These are phyloP conservation scores for Daboia siamensis DNA, from an alignment of 2,113 vertebrate species.

Conservation along the genomic window DNA sequence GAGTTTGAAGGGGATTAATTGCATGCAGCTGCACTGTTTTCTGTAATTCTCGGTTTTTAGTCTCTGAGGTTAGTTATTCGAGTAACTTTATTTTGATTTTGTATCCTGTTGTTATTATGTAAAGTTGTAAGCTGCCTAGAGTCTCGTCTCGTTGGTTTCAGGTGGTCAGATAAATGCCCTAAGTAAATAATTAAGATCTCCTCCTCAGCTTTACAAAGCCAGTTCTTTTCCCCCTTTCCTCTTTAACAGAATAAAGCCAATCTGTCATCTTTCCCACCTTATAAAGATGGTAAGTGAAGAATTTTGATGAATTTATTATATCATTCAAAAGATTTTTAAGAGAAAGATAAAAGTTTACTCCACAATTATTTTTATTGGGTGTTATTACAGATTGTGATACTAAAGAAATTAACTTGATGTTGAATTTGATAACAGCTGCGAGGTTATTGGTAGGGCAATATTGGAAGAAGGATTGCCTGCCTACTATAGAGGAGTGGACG, in stretches of 20 bases:
- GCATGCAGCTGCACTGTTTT: background rate
- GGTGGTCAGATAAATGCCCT: background rate
- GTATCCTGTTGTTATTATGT: background rate
- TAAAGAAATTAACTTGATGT: too few relatives aligned
- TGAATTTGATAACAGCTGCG: too few relatives aligned
- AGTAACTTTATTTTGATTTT: background rate
- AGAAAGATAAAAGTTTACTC: too few relatives aligned
- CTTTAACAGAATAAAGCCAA: constrained; percentile 71
- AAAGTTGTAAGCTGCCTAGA: too few relatives aligned
- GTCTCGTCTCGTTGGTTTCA: background rate
- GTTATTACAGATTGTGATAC: too few relatives aligned
- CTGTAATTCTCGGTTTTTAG: background rate
- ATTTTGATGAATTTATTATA: background rate
- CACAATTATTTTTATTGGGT: too few relatives aligned
- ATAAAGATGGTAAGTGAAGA: constrained; percentile 82
- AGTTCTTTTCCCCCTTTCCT: background rate
- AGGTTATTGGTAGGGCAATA: too few relatives aligned
- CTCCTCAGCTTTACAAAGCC: background rate
- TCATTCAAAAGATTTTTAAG: too few relatives aligned
- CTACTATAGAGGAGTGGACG: too few relatives aligned
- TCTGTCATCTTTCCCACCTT: constrained; percentile 62
- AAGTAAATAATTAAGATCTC: background rate
- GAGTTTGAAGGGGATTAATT: background rate
- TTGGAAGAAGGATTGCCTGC: too few relatives aligned
- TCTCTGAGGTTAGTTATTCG: background rate